These are phyloP conservation scores for Serrognathus titanus DNA, from an alignment of 2,888 invertebrate species.

Conservation along the genomic window DNA sequence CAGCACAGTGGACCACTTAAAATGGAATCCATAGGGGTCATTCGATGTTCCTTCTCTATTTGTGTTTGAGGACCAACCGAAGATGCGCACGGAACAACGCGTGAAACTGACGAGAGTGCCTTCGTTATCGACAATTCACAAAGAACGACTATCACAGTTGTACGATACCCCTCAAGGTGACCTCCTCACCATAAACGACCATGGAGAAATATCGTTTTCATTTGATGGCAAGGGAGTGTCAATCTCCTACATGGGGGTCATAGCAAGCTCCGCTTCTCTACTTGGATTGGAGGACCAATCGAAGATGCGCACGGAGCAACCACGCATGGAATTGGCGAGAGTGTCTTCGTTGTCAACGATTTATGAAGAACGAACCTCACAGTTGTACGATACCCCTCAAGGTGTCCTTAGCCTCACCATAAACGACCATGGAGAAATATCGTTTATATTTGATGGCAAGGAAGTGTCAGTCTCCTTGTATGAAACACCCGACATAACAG, in stretches of 20 bases:
- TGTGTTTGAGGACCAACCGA: slow-evolving; percentile 75
- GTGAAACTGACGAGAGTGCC: slow-evolving; percentile 65
- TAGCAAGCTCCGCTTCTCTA: slow-evolving; percentile 83
- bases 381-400: slow-evolving; percentile 80
- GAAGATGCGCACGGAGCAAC: slow-evolving; percentile 51
- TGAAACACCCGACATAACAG: slow-evolving; percentile 88
- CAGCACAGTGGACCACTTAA: no score
- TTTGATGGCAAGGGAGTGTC: slow-evolving; percentile 91
- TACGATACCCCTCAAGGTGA: slow-evolving; percentile 76
- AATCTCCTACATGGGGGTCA: slow-evolving; percentile 88
- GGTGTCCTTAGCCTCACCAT: slow-evolving; percentile 63
- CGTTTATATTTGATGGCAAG: slow-evolving; percentile 88
- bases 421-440: slow-evolving; percentile 81
- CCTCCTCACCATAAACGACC: slow-evolving; percentile 70
- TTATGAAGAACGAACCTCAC: slow-evolving; percentile 86
- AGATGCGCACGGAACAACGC: slow-evolving; percentile 49
- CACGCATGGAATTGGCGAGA: slow-evolving; percentile 58
- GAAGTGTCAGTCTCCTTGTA: slow-evolving; percentile 88
- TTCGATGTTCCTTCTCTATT: slow-evolving; percentile 86
- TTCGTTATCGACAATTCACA: slow-evolving; percentile 87
- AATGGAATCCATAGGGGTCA: slow-evolving; percentile 88
- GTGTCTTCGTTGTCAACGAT: slow-evolving; percentile 87
- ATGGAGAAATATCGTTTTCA: slow-evolving; percentile 84
- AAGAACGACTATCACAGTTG: slow-evolving; percentile 84
- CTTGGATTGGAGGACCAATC: slow-evolving; percentile 79